phyloP scores from a whole-genome alignment of 1,140 invertebrate species.

The Oscheius sp. region DNA sequence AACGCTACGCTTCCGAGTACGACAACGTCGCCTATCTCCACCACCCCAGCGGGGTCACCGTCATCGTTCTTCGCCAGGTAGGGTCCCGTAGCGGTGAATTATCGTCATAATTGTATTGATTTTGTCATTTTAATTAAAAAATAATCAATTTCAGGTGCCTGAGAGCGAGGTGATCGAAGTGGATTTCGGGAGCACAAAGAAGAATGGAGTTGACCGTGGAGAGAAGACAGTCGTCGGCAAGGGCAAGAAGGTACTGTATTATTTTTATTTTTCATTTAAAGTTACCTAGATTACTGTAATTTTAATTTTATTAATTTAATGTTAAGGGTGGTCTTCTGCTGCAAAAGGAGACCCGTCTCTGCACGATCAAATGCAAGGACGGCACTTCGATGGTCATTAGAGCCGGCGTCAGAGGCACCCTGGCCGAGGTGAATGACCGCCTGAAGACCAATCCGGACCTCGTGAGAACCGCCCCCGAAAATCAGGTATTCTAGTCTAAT shows the following conservation, averaged over 20 bases:
- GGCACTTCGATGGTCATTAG: conserved; percentile 23
- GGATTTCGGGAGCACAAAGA: conserved; percentile 31
- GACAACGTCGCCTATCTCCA: conserved; percentile 36
- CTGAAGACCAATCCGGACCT: neutral
- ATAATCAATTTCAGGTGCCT: conserved; percentile 1
- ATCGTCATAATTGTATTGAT: neutral
- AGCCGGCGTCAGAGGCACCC: conserved; percentile 31
- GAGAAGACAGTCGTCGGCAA: conserved; percentile 35
- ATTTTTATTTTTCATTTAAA: no score
- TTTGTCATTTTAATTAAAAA: neutral
- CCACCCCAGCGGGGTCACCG: conserved; percentile 43
- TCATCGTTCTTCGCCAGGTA: conserved; percentile 28
- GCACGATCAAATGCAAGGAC: conserved; percentile 34
- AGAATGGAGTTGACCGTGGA: conserved; percentile 32
- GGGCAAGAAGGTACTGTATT: conserved; percentile 28
- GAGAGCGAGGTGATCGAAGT: conserved; percentile 24
- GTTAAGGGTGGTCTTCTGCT: conserved; percentile 33
- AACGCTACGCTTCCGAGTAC: conserved; percentile 5
- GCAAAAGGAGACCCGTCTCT: conserved; percentile 38
- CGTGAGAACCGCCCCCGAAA: conserved; percentile 18
- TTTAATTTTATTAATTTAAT: neutral
- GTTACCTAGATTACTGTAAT: neutral
- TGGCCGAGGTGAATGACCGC: conserved; percentile 23
- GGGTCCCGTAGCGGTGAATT: neutral
- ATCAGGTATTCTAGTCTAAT: no score